Percentiles rank a stretch among this genome's conserved stretches.
Conservation (phyloP, 1,140 invertebrate genomes). For the Drosophila pandora region DNA sequence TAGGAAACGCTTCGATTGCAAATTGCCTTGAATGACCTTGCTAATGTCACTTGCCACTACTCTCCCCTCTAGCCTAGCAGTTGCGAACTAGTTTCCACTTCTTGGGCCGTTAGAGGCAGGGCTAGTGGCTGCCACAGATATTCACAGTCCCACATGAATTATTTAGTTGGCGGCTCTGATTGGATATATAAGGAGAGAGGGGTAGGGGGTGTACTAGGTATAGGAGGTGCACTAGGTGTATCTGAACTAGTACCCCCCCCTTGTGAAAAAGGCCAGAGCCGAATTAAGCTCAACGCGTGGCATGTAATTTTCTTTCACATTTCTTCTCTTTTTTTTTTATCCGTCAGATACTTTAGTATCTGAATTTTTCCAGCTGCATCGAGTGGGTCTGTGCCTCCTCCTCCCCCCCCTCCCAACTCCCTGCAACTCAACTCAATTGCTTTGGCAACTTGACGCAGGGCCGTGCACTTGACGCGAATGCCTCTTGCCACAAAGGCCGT, state of each 20-base stretch:
- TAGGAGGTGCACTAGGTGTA: too few species aligned
- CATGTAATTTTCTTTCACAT: constrained; percentile 11
- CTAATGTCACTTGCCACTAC: constrained; percentile 14
- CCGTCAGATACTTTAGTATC: neutral
- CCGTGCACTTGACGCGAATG: constrained; percentile 53
- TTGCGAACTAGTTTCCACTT: constrained; percentile 35
- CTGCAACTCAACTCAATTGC: constrained; percentile 54
- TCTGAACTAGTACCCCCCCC: neutral
- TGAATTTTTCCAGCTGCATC: constrained; percentile 20
- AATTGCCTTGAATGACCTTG: constrained; percentile 40
- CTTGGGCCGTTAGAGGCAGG: constrained; percentile 7
- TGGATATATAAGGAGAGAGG: constrained; percentile 21
- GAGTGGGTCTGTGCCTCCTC: neutral
- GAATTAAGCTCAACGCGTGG: constrained; percentile 40
- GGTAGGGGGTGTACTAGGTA: too few species aligned
- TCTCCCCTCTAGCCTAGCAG: too few species aligned
- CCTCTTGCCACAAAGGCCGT: constrained; percentile 3
- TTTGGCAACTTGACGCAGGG: constrained; percentile 57
- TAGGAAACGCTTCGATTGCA: constrained; percentile 27
- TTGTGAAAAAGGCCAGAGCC: constrained; percentile 45
- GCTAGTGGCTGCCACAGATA: constrained; percentile 32
- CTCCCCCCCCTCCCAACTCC: neutral
- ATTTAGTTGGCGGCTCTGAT: constrained; percentile 54
- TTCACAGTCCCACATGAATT: constrained; percentile 59
- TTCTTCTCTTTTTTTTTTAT: neutral